Percentiles rank a stretch among this genome's conserved stretches.
phyloP scores from a whole-genome alignment of 2,113 vertebrate species.

The Micronisus gabar region DNA sequence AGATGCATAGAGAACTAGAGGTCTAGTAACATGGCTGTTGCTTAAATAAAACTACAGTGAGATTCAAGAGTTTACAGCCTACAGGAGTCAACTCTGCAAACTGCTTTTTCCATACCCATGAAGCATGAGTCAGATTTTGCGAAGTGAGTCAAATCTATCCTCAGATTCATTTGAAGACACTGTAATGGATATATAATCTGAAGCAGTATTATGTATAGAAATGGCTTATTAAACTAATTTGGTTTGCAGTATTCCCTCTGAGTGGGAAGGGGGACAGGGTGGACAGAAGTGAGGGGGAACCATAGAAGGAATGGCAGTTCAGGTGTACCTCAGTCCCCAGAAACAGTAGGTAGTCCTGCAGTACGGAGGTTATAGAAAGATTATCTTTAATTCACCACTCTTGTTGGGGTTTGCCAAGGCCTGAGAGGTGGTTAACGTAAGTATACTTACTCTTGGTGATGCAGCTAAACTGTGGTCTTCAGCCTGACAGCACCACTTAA shows the following conservation, averaged over 20 bases:
- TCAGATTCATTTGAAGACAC: background rate
- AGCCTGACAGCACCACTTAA: background rate
- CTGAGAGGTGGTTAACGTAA: background rate
- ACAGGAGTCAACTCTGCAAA: background rate
- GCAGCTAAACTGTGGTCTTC: background rate
- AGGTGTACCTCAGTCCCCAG: background rate
- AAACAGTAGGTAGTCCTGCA: background rate
- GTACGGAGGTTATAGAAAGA: accelerated
- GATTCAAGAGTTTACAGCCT: background rate
- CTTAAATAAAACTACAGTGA: background rate
- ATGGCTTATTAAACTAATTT: background rate
- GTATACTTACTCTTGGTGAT: background rate
- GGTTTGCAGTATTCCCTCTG: background rate
- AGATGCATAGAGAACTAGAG: background rate
- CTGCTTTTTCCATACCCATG: slow-evolving; percentile 39
- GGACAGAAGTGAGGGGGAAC: background rate
- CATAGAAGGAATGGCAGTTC: background rate
- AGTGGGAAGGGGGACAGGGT: background rate
- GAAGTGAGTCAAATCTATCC: slow-evolving; percentile 48
- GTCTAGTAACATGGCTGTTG: background rate
- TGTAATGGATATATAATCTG: background rate
- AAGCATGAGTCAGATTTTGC: slow-evolving; percentile 32
- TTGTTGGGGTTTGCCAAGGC: background rate
- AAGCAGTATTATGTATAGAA: background rate
- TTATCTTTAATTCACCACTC: background rate